Conservation (phyloP, 2,113 vertebrate genomes). For the Pelecanoides urinatrix region DNA sequence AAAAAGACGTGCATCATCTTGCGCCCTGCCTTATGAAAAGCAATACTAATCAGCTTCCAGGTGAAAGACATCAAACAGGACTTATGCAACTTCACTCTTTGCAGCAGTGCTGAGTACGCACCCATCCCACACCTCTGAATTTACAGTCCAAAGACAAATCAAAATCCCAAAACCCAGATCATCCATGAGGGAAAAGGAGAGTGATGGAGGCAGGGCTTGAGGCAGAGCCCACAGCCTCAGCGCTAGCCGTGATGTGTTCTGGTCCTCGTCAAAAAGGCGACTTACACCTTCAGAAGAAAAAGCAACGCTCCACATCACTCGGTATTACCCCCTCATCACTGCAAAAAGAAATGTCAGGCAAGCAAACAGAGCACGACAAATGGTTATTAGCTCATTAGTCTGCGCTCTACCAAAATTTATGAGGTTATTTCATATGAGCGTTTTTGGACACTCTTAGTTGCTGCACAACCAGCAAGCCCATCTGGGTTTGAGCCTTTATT, state of each 20-base stretch:
- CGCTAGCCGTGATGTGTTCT: fast-evolving
- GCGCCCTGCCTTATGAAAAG: not conserved
- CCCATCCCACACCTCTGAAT: not conserved
- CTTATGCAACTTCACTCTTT: not conserved
- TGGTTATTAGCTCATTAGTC: not conserved
- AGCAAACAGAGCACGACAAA: not conserved
- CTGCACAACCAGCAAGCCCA: not conserved
- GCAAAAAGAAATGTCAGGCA: not conserved
- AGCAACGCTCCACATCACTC: not conserved
- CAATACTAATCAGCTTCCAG: not conserved
- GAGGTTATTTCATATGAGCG: not conserved
- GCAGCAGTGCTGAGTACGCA: not conserved
- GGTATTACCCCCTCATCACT: not conserved
- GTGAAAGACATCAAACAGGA: not conserved
- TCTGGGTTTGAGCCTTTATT: not conserved
- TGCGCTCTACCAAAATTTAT: not conserved
- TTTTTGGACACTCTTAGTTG: not conserved
- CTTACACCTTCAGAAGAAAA: not conserved
- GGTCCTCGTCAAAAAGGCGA: not conserved
- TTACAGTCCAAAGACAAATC: not conserved
- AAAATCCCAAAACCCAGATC: not conserved
- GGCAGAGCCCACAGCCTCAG: not conserved
- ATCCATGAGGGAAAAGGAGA: not conserved
- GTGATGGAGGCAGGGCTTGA: not conserved
- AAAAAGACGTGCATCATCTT: not conserved